Base-by-base conservation (phyloP, 2,797 vertebrate genomes). In the Chiloscyllium punctatum region DNA sequence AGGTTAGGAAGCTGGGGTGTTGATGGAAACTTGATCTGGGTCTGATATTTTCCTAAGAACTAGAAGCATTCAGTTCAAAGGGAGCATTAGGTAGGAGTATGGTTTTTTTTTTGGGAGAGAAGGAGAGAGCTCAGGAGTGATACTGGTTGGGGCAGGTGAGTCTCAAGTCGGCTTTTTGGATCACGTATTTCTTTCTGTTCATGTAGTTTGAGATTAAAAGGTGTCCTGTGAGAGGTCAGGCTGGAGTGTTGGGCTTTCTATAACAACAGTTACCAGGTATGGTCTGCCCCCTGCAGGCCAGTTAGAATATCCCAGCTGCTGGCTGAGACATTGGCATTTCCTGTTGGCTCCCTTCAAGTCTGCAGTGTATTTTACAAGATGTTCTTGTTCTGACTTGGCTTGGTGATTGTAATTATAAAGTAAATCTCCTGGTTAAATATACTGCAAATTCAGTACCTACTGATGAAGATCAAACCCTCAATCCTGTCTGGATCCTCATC, bases 261-360 rank as follows among this genome's bases (percentile, higher is more conserved):
- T 0, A 18, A 42, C 8, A 23, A 42, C 62, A 25, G 8, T 37
- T 37, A n/a, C n/a, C 2, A 25, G 62, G 33, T 9, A 23, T 42
- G 23, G 8, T 74, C 42, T 94, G 69, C 69, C 92, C 92, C 42
- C 92, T 72, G 42, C 42, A 94, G 94, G 42, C 68, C 42, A 16
- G 94, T 33, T 94, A 15, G 33, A 74, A 48, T 94, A 94, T 33
- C 74, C 33, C 3, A 30, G 42, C 27, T 74, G 94, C 68, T 94
- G 42, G 66, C 94, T 94, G 94, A 74, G 69, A 53, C 48, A 74
- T 74, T 72, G 42, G 69, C 71, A 94, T 48, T 94, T 94, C 69
- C 92, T 94, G 68, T 71, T 71, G 37, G 68, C 66, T 48, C 27
- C 62, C 23, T 42, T 69, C 68, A 71, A 27, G n/a, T 94, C 94